phyloP scores from a whole-genome alignment of 2,888 invertebrate species.

The Podabrus alpinus region DNA sequence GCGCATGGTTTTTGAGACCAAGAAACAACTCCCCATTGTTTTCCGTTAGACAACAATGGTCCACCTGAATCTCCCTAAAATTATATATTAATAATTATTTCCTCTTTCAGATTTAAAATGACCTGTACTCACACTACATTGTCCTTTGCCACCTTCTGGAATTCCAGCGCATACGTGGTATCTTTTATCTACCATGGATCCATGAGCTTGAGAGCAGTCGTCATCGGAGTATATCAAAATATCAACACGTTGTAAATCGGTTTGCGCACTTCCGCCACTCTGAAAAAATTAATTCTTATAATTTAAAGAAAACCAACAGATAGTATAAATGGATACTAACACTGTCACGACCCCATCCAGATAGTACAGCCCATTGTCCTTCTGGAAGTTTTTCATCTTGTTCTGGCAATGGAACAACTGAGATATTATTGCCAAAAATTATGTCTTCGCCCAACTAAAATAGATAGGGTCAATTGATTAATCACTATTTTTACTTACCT shows the following conservation, averaged over 20 bases:
- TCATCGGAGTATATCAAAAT: slow-evolving; percentile 48
- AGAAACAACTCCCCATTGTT: slow-evolving; percentile 54
- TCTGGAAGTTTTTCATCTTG: slow-evolving; percentile 28
- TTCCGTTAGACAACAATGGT: slow-evolving; percentile 48
- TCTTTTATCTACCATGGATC: not conserved
- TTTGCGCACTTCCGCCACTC: slow-evolving; percentile 49
- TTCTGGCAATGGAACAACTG: slow-evolving; percentile 31
- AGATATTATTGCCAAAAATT: slow-evolving; percentile 24
- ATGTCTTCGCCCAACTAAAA: slow-evolving; percentile 38
- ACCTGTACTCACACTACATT: slow-evolving; percentile 46
- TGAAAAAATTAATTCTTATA: slow-evolving; percentile 28
- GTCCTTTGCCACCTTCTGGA: slow-evolving; percentile 36
- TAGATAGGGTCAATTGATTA: not conserved
- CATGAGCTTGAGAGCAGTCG: slow-evolving; percentile 14
- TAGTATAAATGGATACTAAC: slow-evolving; percentile 43
- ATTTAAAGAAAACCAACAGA: slow-evolving; percentile 36
- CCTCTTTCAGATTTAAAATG: not conserved
- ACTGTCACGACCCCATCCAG: slow-evolving; percentile 36
- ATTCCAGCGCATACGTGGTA: slow-evolving; percentile 52
- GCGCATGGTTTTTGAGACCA: slow-evolving; percentile 57
- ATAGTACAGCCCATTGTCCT: slow-evolving; percentile 29
- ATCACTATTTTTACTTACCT: not conserved
- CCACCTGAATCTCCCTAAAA: slow-evolving; percentile 52
- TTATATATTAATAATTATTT: not conserved
- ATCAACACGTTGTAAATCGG: slow-evolving; percentile 51